These are phyloP conservation scores for Drosophila fuyamai DNA, from an alignment of 1,140 invertebrate species.

Conservation along the genomic window DNA sequence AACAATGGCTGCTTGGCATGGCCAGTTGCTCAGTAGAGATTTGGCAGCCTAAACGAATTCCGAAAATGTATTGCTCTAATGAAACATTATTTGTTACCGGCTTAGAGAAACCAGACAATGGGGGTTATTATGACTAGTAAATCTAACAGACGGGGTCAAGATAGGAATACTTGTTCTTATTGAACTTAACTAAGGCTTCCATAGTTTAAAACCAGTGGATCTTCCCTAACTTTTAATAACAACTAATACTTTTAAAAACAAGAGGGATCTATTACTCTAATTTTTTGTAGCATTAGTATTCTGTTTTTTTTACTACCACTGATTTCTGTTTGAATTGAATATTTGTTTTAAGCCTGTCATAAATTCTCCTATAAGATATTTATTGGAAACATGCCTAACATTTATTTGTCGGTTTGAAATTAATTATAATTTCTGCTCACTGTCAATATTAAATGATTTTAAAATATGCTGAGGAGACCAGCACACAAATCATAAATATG, in stretches of 20 bases:
- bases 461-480: slow-evolving; percentile 6
- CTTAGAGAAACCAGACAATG: not conserved
- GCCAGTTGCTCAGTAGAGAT: not conserved
- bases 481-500: slow-evolving; percentile 50
- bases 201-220: too few species aligned
- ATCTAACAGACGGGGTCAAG: not conserved
- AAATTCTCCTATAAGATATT: too few species aligned
- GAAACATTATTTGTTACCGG: not conserved
- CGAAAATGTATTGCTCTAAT: not conserved
- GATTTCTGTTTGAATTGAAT: too few species aligned
- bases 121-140: not conserved
- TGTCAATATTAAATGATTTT: slow-evolving; percentile 14
- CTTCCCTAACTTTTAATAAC: too few species aligned
- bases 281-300: too few species aligned
- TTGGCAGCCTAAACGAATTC: not conserved
- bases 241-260: too few species aligned
- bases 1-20: not conserved
- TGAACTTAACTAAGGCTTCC: too few species aligned
- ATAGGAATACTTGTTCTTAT: too few species aligned
- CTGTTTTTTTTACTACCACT: too few species aligned
- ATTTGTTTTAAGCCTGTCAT: too few species aligned
- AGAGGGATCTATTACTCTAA: too few species aligned
- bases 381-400: not conserved
- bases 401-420: not conserved
- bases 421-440: slow-evolving; percentile 1